Conservation (phyloP, 2,113 vertebrate species). For the Salvelinus sp. region DNA sequence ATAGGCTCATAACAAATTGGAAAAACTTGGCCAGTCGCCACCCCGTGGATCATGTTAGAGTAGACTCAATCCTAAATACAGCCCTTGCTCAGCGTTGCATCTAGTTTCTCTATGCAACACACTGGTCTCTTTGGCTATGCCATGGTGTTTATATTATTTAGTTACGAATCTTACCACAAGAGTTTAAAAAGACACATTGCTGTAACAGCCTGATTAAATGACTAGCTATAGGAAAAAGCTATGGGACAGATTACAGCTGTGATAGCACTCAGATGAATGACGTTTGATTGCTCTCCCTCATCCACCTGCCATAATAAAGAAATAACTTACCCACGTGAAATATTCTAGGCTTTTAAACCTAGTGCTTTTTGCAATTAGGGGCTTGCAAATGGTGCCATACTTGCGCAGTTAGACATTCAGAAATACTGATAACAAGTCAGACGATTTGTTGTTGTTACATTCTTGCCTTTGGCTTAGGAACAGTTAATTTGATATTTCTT, state of each 20-base stretch:
- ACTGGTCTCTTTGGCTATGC: not conserved
- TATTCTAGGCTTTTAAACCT: not conserved
- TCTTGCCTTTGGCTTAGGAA: not conserved
- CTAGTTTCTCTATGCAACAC: conserved; percentile 1
- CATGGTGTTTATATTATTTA: not conserved
- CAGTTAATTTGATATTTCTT: not conserved
- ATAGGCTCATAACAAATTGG: conserved; percentile 1
- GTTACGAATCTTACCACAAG: too few species aligned
- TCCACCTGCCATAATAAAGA: conserved; percentile 2
- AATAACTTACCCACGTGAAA: not conserved
- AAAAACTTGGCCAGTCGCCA: not conserved
- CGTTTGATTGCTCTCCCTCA: not conserved
- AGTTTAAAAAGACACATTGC: too few species aligned
- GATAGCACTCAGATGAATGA: not conserved
- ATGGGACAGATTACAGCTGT: not conserved
- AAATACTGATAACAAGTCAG: too few species aligned
- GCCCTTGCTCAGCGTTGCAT: not conserved
- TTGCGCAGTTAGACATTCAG: not conserved
- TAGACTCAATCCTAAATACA: not conserved
- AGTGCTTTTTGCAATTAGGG: not conserved
- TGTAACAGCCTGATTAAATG: too few species aligned
- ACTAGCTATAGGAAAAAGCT: too few species aligned
- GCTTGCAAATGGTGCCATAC: not conserved
- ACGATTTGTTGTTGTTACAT: not conserved
- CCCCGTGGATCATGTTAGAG: not conserved